Conservation (phyloP, 2,113 vertebrate species). For the Pleuronectes platessa region DNA sequence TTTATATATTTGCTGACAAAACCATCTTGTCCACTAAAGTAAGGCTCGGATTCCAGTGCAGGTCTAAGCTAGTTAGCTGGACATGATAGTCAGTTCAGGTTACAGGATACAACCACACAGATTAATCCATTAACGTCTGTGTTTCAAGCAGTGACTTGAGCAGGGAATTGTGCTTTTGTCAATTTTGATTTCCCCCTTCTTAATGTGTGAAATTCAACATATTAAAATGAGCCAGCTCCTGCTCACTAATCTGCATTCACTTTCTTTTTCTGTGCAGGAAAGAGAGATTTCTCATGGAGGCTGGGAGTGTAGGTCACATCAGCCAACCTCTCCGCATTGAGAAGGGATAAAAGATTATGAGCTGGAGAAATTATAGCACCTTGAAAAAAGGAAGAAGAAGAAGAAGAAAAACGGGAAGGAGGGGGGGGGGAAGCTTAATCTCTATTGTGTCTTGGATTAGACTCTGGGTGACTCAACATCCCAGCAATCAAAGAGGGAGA, state of each 20-base stretch:
- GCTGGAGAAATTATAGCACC: constrained; percentile 65
- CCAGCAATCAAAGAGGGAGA: constrained; percentile 50
- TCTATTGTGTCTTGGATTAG: constrained; percentile 75
- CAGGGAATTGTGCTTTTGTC: neutral
- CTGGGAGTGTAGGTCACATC: constrained; percentile 56
- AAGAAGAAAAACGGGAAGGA: constrained; percentile 10
- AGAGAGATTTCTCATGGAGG: constrained; percentile 29
- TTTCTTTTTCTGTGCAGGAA: constrained; percentile 29
- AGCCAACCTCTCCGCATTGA: constrained; percentile 42
- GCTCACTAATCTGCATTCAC: constrained; percentile 43
- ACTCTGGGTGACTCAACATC: constrained; percentile 72
- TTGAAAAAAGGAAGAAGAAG: constrained; percentile 24
- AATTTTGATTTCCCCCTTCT: neutral
- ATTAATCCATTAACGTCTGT: neutral
- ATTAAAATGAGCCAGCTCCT: constrained; percentile 40
- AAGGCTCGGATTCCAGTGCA: neutral
- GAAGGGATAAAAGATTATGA: constrained; percentile 63
- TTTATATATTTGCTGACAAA: too few relatives aligned
- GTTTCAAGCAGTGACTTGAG: neutral
- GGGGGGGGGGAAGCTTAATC: constrained; percentile 48
- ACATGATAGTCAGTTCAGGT: neutral
- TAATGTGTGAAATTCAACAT: constrained; percentile 24
- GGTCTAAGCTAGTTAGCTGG: neutral
- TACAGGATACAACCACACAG: neutral
- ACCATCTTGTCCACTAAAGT: neutral